These are phyloP conservation scores for Galeopterus variegatus DNA, from an alignment of 2,113 vertebrate genomes.

Conservation along the genomic window DNA sequence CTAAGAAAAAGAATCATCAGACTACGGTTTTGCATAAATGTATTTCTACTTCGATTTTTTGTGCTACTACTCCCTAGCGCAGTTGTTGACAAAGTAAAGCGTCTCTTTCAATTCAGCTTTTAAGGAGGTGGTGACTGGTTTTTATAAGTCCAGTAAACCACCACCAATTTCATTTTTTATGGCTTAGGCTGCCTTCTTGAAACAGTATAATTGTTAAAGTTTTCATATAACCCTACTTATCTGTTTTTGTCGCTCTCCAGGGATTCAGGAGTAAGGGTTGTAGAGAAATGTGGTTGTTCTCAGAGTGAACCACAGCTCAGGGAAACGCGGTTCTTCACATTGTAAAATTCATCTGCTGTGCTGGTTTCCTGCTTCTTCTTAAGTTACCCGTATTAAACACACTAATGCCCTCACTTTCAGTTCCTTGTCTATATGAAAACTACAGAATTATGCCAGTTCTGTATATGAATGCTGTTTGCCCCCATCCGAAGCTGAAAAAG, in stretches of 20 bases:
- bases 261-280: background rate
- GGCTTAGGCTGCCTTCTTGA: background rate
- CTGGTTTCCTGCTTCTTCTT: background rate
- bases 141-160: background rate
- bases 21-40: background rate
- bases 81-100: background rate
- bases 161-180: background rate
- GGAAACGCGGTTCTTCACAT: background rate
- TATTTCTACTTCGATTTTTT: background rate
- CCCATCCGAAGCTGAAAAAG: background rate
- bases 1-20: background rate
- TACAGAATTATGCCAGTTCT: background rate
- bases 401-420: background rate
- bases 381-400: background rate
- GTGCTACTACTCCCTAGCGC: background rate
- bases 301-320: background rate
- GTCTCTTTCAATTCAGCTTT: background rate
- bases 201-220: background rate
- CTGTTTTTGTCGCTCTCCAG: background rate
- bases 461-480: background rate
- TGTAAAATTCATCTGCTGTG: background rate
- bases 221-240: background rate
- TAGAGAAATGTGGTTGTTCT: background rate
- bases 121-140: background rate
- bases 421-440: background rate